A percentile compares a stretch with the other conserved stretches of the same genome.
Conservation (phyloP, 1,140 invertebrate species). For the Frieseomelitta varia region DNA sequence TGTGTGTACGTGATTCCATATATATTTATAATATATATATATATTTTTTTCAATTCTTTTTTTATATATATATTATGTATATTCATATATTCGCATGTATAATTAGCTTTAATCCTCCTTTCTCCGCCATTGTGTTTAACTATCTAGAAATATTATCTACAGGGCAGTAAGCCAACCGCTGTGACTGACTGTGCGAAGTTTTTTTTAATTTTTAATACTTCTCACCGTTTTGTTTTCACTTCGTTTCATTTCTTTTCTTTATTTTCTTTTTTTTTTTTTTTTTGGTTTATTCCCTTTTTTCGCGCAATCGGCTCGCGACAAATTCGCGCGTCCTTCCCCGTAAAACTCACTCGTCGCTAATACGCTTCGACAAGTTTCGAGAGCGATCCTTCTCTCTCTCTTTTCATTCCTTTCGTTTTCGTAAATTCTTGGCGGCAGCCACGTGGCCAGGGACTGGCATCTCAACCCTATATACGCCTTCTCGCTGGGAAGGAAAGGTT, state of each 20-base stretch:
- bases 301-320: slow-evolving; percentile 33
- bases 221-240: slow-evolving; percentile 33
- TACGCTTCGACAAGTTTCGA: slow-evolving; percentile 20
- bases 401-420: neutral
- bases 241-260: slow-evolving; percentile 40
- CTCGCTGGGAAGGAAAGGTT: neutral
- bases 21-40: slow-evolving; percentile 63
- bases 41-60: slow-evolving; percentile 42
- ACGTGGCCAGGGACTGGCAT: slow-evolving; percentile 29
- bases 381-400: neutral
- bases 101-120: slow-evolving; percentile 48
- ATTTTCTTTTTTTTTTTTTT: slow-evolving; percentile 16
- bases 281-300: slow-evolving; percentile 1
- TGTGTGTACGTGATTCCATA: slow-evolving; percentile 33
- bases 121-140: slow-evolving; percentile 35
- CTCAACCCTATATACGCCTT: neutral
- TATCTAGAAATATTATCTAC: slow-evolving; percentile 75
- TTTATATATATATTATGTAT: slow-evolving; percentile 62
- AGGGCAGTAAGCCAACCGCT: slow-evolving; percentile 74
- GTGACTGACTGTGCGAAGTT: slow-evolving; percentile 68
- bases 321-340: neutral
- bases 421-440: slow-evolving; percentile 2
- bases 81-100: slow-evolving; percentile 63
- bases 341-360: slow-evolving; percentile 21
- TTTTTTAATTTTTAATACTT: neutral